Evolutionary conservation across 2,113 vertebrate species (phyloP).

Genomic region (Stigmatopora argus): DNA sequence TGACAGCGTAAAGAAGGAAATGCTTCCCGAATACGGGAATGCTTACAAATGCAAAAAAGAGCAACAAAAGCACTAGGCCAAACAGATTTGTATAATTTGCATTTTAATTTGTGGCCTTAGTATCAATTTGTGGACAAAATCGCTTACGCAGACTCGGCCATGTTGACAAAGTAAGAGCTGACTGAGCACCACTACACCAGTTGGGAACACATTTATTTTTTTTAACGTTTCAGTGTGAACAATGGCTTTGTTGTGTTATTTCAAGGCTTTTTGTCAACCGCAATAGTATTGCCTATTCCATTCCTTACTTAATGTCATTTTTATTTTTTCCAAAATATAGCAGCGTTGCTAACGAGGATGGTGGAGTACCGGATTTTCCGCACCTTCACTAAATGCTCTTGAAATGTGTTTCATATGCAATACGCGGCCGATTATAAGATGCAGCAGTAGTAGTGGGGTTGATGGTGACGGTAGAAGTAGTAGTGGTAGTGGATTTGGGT

Average conservation of each 20-base stretch:
- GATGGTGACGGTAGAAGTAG: too few relatives aligned
- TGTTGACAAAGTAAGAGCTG: slow-evolving; percentile 44
- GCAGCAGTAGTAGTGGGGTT: too few relatives aligned
- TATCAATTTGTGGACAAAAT: slow-evolving; percentile 56
- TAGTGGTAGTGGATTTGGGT: too few relatives aligned
- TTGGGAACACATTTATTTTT: not conserved
- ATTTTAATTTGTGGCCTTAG: slow-evolving; percentile 32
- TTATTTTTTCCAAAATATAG: too few relatives aligned
- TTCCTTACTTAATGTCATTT: not conserved
- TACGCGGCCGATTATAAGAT: too few relatives aligned
- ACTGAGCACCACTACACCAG: slow-evolving; percentile 16
- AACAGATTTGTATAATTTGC: slow-evolving; percentile 44
- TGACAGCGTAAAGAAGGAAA: too few relatives aligned
- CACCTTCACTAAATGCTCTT: too few relatives aligned
- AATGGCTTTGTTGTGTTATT: not conserved
- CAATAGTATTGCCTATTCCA: not conserved
- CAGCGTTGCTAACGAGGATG: too few relatives aligned
- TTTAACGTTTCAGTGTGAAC: not conserved
- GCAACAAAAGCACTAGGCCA: slow-evolving; percentile 13
- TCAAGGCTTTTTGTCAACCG: not conserved
- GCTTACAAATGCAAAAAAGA: slow-evolving; percentile 6
- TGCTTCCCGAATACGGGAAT: not conserved
- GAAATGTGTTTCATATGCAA: too few relatives aligned
- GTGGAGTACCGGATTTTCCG: too few relatives aligned
- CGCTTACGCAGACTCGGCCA: slow-evolving; percentile 37